Evolutionary conservation across 1,140 invertebrate species (phyloP), one percentile per base, ranked within the genome.

Genomic region (Metaphire vulgaris): DNA sequence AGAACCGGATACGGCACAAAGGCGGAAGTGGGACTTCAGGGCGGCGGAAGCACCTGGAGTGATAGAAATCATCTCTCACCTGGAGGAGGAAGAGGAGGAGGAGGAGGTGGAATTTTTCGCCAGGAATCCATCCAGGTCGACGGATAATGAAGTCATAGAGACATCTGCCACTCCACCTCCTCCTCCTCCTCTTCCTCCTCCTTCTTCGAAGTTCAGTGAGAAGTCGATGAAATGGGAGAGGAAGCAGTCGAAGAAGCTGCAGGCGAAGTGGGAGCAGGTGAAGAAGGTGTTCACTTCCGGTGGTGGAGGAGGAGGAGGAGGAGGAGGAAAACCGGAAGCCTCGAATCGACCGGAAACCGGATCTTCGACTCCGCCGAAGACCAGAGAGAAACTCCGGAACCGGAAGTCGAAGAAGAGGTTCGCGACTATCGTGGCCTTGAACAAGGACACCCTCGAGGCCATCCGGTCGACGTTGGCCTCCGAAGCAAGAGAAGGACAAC

Each of bases 241-340:
- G 15, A 73, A 73, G 34, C 21, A 64, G 28, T 73, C 72, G 0
- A 73, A 73, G 41, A 73, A 73, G 41, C 34, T 73, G 2, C 72
- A 73, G 28, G 41, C 33, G 2, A 73, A 64, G 41, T 73, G 72
- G 72, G 72, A 73, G 33, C 72, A 73, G 28, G 33, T 73, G 16
- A 73, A 73, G 41, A 73, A 73, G 41, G 72, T 73, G 1, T 73
- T 73, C 34, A 26, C 72, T 34, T 30, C 26, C 69, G 28, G 30
- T 6, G 30, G 32, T 31, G n/a, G 33, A 33, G 32, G 33, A 71
- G 69, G n/a, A 65, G 56, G 26, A 65, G 56, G 26, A 65, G 26
- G 56, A 15, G 56, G 14, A 14, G n/a, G 67, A 69, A 69, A 69
- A 26, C 6, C 67, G 67, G 30, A 69, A 69, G n/a, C 30, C 67